Evolutionary conservation across 2,888 invertebrate genomes (phyloP).

Genomic region (Orchesellides sinensis): DNA sequence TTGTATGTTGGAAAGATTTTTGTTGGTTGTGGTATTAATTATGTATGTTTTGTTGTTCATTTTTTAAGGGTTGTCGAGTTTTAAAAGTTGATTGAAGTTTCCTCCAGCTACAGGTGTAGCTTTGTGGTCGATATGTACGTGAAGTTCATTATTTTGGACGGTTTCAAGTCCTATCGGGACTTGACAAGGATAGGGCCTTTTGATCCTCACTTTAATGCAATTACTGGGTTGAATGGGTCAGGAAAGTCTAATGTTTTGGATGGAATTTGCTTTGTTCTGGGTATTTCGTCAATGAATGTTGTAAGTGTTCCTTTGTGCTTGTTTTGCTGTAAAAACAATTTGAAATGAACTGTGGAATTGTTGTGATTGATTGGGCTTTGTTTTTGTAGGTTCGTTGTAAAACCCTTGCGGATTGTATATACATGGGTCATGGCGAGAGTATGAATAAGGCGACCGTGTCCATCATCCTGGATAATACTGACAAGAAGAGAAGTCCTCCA

Average conservation of each 20-base stretch:
- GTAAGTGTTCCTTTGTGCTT: constrained; percentile 80
- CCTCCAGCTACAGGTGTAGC: background rate
- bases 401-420: constrained; percentile 96
- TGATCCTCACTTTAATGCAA: constrained; percentile 97
- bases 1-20: no score
- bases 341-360: background rate
- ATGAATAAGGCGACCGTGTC: constrained; percentile 97
- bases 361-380: constrained; percentile 23
- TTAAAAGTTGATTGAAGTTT: background rate
- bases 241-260: constrained; percentile 99
- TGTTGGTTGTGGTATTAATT: no score
- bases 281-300: constrained; percentile 93
- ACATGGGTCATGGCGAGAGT: constrained; percentile 95
- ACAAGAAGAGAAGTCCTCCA: constrained; percentile 87
- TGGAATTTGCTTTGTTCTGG: constrained; percentile 97
- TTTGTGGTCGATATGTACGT: constrained; percentile 84
- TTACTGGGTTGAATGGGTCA: constrained; percentile 98
- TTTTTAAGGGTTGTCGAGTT: no score
- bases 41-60: no score
- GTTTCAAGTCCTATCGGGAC: constrained; percentile 98
- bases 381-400: constrained; percentile 88
- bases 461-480: constrained; percentile 94
- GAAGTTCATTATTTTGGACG: constrained; percentile 94
- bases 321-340: background rate
- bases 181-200: constrained; percentile 94